Base-by-base conservation (phyloP, 2,888 invertebrate species). In the Plagodis pulveraria region DNA sequence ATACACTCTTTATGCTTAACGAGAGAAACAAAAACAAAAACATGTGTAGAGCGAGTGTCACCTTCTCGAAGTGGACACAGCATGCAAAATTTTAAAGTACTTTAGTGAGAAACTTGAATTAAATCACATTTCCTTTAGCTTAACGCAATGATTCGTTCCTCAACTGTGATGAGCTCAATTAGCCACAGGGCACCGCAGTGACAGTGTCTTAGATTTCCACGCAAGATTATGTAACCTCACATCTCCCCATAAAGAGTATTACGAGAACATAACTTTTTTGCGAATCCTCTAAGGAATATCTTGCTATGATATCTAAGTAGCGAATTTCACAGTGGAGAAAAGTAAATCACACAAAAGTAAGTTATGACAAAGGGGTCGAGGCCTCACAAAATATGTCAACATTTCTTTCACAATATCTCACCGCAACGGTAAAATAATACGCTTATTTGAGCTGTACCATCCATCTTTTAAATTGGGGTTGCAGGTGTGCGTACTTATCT, bases 141-240 rank as follows among this genome's bases (percentile, higher is more conserved):
- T 4, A 40, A 10, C 71, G 74, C 68, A 71, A 72, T 79, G 75
- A 81, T 78, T 80, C 77, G 76, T 67, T 65, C 67, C 61, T 45
- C 44, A 54, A 50, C 53, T 58, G 58, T 66, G 59, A 67, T 63
- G 41, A 61, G 69, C 67, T 69, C 65, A 73, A 74, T 74, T 75
- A 72, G 58, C 58, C 50, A 60, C 51, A 53, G 67, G 65, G 66
- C 63, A 65, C 62, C 52, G 53, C 61, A 68, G 61, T 58, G 65
- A 65, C 32, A 50, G 62, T 67, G 68, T 50, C 63, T 63, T 61
- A 50, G 60, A 62, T 63, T 59, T 55, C 51, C 54, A 58, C 32
- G 34, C 33, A 48, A 52, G 58, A 61, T 66, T 57, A 56, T 46
- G 35, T 55, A 42, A 58, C 56, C 52, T 53, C 36, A 40, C 36